phyloP scores from a whole-genome alignment of 1,140 invertebrate genomes.

The Lordiphosa clarofinis region DNA sequence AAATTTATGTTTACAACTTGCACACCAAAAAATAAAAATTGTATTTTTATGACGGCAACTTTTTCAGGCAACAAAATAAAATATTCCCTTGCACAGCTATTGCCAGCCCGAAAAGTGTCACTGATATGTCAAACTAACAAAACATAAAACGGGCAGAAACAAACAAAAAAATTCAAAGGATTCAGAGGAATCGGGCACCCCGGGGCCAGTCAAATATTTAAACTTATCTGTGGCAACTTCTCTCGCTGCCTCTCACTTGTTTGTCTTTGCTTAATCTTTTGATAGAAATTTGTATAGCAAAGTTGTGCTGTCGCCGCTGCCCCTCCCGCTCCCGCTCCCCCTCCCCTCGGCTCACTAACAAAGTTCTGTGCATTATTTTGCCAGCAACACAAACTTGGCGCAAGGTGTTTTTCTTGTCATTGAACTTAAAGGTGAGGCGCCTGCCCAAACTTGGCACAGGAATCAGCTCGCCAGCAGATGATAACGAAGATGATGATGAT shows the following conservation, averaged over 20 bases:
- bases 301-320: conserved; percentile 37
- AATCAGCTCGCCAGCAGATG: conserved; percentile 37
- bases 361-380: conserved; percentile 70
- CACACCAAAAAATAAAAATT: conserved; percentile 57
- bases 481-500: conserved; percentile 24
- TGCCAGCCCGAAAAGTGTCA: conserved; percentile 55
- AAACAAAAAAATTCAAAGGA: conserved; percentile 28
- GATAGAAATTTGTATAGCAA: conserved; percentile 76
- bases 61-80: conserved; percentile 66
- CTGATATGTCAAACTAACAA: conserved; percentile 76
- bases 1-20: conserved; percentile 71
- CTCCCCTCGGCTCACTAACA: conserved; percentile 28
- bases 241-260: conserved; percentile 53
- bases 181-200: conserved; percentile 6
- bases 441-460: conserved; percentile 38
- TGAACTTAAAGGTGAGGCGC: conserved; percentile 51
- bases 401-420: conserved; percentile 63
- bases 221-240: conserved; percentile 66
- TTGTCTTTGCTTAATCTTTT: conserved; percentile 77
- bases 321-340: conserved; percentile 16
- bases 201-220: conserved; percentile 50
- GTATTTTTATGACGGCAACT: conserved; percentile 62
- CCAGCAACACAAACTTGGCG: conserved; percentile 54
- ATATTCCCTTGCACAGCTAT: conserved; percentile 59
- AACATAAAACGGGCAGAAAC: conserved; percentile 64